Percentiles rank a stretch among this genome's conserved stretches.
phyloP scores from a whole-genome alignment of 2,888 invertebrate species.

The Helicoverpa assulta region DNA sequence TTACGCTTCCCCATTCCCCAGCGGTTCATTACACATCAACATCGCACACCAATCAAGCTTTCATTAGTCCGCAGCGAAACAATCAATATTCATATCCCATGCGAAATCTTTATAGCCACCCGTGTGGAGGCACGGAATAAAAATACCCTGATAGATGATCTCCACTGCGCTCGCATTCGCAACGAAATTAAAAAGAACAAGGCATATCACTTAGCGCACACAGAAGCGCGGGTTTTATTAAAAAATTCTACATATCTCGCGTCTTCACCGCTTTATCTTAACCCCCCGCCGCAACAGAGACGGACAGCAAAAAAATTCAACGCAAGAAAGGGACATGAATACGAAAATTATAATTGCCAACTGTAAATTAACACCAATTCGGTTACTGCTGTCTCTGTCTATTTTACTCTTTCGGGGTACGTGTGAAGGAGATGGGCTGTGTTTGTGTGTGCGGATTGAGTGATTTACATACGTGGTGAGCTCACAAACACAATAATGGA shows the following conservation, averaged over 20 bases:
- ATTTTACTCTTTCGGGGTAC: slow-evolving; percentile 55
- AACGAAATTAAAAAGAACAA: slow-evolving; percentile 90
- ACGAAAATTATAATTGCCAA: slow-evolving; percentile 90
- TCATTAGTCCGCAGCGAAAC: slow-evolving; percentile 85
- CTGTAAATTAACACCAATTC: slow-evolving; percentile 90
- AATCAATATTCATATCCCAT: slow-evolving; percentile 90
- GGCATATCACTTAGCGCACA: slow-evolving; percentile 90
- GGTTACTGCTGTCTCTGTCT: slow-evolving; percentile 74
- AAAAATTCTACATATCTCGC: slow-evolving; percentile 90
- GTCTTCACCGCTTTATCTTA: slow-evolving; percentile 86
- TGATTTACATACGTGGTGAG: slow-evolving; percentile 85
- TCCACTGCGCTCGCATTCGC: slow-evolving; percentile 80
- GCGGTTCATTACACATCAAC: slow-evolving; percentile 84
- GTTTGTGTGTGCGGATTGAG: slow-evolving; percentile 80
- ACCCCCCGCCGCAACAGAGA: slow-evolving; percentile 81
- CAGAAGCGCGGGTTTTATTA: slow-evolving; percentile 88
- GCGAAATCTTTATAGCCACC: slow-evolving; percentile 85
- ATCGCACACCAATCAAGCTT: slow-evolving; percentile 86
- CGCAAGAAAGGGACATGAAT: slow-evolving; percentile 84
- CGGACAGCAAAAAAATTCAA: slow-evolving; percentile 81
- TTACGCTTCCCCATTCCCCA: slow-evolving; percentile 74
- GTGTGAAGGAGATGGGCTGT: slow-evolving; percentile 72
- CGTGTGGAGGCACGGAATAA: slow-evolving; percentile 65
- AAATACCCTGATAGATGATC: slow-evolving; percentile 87
- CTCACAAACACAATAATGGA: slow-evolving; percentile 88